Base-by-base conservation (phyloP, 2,888 invertebrate genomes). In the Sturmia bella region DNA sequence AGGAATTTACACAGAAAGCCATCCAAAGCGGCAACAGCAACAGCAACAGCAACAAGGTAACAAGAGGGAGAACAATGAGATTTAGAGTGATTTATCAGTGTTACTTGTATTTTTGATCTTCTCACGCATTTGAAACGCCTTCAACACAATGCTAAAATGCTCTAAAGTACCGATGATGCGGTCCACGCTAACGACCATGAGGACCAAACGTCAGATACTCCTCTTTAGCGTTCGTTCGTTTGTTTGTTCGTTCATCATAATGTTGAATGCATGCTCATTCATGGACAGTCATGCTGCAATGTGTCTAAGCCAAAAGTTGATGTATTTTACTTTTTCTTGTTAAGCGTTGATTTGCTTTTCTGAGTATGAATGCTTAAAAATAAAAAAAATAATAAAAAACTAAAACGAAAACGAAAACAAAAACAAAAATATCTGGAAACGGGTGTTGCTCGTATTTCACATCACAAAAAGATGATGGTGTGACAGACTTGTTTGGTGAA, bases 41-140 rank as follows among this genome's bases (percentile, higher is more conserved):
- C 37, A 54, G 63, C 21, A 64, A 5, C 37, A 24, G 13, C 24
- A 75, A n/a, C 37, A 41, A 37, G 12, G 9, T 37, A 70, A 19
- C 48, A 21, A 57, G 39, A 77, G 52, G 69, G 64, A 78, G 78
- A 80, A 81, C 80, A 87, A 88, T 88, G 86, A 86, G 88, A 88
- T 88, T 88, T 88, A 87, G 87, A 87, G 89, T 88, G 88, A 88
- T 88, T 88, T 88, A 88, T 88, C 88, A 88, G 87, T 85, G 86
- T 87, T 88, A 87, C 88, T 87, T 82, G 66, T 86, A 84, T 85
- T 86, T 87, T 88, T 87, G 89, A 88, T 88, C 88, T 88, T 88
- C 88, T 88, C 88, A 88, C 88, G 88, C 88, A 85, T 79, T 79
- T 74, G 78, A 64, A 72, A 73, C 77, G 79, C 76, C 79, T 72